Evolutionary conservation across 2,888 invertebrate species (phyloP).

Genomic region (Heliconius ismenius): DNA sequence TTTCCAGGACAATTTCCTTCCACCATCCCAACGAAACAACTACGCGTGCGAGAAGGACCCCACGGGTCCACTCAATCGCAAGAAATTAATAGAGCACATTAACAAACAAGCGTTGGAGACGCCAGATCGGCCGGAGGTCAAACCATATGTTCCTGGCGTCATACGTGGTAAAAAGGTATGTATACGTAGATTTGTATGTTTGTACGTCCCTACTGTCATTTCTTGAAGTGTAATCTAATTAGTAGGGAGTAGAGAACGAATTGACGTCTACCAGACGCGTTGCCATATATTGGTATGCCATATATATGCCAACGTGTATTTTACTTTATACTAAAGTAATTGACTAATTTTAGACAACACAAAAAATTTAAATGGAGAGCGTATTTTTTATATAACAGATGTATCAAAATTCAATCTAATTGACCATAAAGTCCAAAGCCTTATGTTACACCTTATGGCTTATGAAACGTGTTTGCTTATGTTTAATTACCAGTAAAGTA

Average conservation of each 20-base stretch:
- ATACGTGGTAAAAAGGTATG: slow-evolving; percentile 94
- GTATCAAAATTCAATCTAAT: slow-evolving; percentile 10
- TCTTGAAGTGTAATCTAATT: no score
- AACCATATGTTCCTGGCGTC: slow-evolving; percentile 95
- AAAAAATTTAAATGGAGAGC: neutral
- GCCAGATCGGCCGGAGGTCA: slow-evolving; percentile 97
- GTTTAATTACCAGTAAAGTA: slow-evolving; percentile 5
- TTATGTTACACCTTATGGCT: neutral
- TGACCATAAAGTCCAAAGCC: neutral
- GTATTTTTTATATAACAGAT: neutral
- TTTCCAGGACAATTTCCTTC: slow-evolving; percentile 96
- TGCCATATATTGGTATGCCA: no score
- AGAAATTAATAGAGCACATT: slow-evolving; percentile 96
- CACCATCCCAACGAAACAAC: slow-evolving; percentile 96
- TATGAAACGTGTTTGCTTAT: neutral
- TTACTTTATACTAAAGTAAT: no score
- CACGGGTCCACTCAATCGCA: slow-evolving; percentile 97
- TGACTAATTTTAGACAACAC: neutral
- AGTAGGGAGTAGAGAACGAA: no score
- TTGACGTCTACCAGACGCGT: no score
- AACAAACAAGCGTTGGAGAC: slow-evolving; percentile 99
- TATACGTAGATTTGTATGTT: neutral
- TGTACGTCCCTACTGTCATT: no score
- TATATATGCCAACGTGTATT: no score
- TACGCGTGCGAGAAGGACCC: slow-evolving; percentile 97